phyloP scores from a whole-genome alignment of 37 sponge, comb jelly and placozoan genomes.

The Dysidea cf. avara region DNA sequence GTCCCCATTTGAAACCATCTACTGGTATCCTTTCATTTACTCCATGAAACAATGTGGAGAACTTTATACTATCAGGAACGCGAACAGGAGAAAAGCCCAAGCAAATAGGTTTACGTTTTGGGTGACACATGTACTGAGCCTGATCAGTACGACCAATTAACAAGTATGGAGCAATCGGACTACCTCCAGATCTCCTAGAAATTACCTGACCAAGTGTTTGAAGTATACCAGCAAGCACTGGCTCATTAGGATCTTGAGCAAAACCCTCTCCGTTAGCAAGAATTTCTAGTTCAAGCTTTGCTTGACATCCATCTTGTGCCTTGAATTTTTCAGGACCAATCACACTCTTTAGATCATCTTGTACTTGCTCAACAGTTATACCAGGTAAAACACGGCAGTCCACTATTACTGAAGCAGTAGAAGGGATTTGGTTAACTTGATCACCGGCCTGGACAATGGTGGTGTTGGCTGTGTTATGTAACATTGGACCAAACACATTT shows the following conservation, averaged over 20 bases:
- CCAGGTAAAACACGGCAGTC: constrained; percentile 77
- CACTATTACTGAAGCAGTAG: constrained; percentile 52
- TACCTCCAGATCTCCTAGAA: constrained; percentile 39
- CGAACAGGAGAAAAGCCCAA: constrained; percentile 67
- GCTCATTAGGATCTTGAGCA: constrained; percentile 44
- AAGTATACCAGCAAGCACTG: constrained; percentile 24
- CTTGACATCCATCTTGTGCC: constrained; percentile 17
- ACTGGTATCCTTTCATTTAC: constrained; percentile 81
- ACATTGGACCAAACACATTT: constrained; percentile 38
- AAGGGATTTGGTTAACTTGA: constrained; percentile 75
- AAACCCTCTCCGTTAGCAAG: constrained; percentile 10
- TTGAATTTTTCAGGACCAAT: constrained; percentile 42
- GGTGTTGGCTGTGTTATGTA: constrained; percentile 78
- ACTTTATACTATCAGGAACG: constrained; percentile 54
- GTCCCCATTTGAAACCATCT: constrained; percentile 80
- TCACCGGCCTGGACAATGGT: constrained; percentile 60
- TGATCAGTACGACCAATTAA: constrained; percentile 72
- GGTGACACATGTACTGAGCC: constrained; percentile 46
- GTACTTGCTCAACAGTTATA: constrained; percentile 48
- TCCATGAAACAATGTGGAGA: constrained; percentile 66
- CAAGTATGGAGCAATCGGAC: constrained; percentile 33
- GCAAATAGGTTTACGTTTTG: constrained; percentile 61
- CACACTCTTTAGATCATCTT: constrained; percentile 53
- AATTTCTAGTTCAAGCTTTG: constrained; percentile 49
- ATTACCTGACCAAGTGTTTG: constrained; percentile 30